phyloP scores from a whole-genome alignment of 2,888 invertebrate species.

The Ectobius pallidus region DNA sequence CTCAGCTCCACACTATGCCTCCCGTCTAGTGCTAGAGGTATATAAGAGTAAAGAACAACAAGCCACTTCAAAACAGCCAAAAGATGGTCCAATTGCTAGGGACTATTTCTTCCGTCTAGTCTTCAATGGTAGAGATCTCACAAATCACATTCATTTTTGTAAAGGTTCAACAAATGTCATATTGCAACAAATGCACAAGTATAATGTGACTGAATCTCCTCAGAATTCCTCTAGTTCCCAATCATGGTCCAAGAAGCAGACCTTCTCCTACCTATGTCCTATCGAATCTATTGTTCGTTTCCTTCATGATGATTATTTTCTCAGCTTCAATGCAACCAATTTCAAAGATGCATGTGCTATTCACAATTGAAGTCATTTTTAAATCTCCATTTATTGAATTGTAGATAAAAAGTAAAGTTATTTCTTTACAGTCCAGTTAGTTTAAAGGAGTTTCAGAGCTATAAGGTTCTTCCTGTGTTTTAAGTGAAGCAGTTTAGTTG shows the following conservation, averaged over 20 bases:
- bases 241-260: slow-evolving; percentile 32
- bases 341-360: slow-evolving; percentile 79
- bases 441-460: too few species aligned
- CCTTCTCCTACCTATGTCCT: slow-evolving; percentile 70
- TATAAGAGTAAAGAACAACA: slow-evolving; percentile 64
- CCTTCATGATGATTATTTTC: slow-evolving; percentile 86
- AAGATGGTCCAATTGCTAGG: slow-evolving; percentile 57
- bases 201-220: slow-evolving; percentile 22
- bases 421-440: too few species aligned
- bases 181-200: slow-evolving; percentile 33
- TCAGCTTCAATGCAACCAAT: slow-evolving; percentile 82
- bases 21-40: slow-evolving; percentile 86
- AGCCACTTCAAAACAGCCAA: slow-evolving; percentile 26
- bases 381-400: too few species aligned
- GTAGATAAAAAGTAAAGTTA: too few species aligned
- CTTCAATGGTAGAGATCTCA: slow-evolving; percentile 86
- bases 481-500: too few species aligned
- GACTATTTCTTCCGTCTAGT: slow-evolving; percentile 83
- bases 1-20: slow-evolving; percentile 82
- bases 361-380: slow-evolving; percentile 32
- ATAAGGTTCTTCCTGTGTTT: too few species aligned
- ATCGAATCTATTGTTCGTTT: slow-evolving; percentile 88
- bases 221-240: slow-evolving; percentile 27
- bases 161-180: slow-evolving; percentile 59
- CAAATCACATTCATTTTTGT: slow-evolving; percentile 81